phyloP scores from a whole-genome alignment of 2,888 invertebrate genomes.

The Drosophila bunnanda region DNA sequence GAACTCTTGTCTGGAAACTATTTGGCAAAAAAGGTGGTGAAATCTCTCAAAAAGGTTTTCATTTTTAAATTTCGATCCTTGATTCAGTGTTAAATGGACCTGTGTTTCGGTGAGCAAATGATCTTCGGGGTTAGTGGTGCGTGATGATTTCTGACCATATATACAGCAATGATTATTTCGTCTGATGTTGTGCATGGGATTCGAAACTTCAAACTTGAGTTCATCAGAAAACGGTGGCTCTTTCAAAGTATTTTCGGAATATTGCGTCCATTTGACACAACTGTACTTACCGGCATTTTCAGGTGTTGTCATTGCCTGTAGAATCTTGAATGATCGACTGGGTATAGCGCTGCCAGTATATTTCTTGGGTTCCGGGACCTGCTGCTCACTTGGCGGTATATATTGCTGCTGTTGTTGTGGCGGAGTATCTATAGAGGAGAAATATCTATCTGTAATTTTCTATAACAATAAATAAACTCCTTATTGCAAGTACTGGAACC shows the following conservation, averaged over 20 bases:
- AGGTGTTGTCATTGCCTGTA: slow-evolving; percentile 91
- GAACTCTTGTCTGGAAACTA: slow-evolving; percentile 33
- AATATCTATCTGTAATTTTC: background rate
- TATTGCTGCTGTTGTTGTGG: slow-evolving; percentile 82
- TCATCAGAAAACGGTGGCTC: slow-evolving; percentile 3
- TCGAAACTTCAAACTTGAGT: slow-evolving; percentile 20
- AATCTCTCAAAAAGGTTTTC: slow-evolving; percentile 68
- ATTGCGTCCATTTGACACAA: background rate
- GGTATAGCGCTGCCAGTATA: slow-evolving; percentile 92
- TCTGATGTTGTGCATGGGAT: slow-evolving; percentile 16
- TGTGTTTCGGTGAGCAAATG: slow-evolving; percentile 36
- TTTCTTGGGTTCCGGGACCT: slow-evolving; percentile 89
- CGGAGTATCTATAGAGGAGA: slow-evolving; percentile 68
- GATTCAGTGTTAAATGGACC: slow-evolving; percentile 34
- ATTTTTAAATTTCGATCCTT: slow-evolving; percentile 36
- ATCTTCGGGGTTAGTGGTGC: slow-evolving; percentile 47
- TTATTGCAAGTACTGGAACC: background rate
- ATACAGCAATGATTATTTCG: slow-evolving; percentile 55
- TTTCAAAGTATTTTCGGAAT: background rate
- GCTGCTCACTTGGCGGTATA: slow-evolving; percentile 89
- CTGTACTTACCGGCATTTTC: slow-evolving; percentile 87
- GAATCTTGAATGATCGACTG: slow-evolving; percentile 91
- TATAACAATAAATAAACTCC: background rate
- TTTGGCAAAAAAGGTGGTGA: slow-evolving; percentile 79
- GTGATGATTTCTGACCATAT: slow-evolving; percentile 53